Conservation (phyloP, 1,140 invertebrate species). For the Amphibalanus amphitrite region DNA sequence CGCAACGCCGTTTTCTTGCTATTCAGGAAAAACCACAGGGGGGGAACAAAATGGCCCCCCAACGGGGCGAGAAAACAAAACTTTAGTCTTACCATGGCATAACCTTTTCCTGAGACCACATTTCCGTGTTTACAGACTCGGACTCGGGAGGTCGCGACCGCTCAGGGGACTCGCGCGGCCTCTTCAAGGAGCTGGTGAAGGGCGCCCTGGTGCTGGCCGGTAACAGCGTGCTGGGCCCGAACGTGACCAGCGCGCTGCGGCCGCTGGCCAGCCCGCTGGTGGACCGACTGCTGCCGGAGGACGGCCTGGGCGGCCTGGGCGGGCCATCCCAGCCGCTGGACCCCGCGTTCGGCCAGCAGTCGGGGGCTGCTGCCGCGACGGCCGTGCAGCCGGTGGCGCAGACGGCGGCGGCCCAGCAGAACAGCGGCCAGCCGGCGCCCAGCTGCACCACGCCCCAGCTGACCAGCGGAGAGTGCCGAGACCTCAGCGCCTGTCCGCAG, state of each 20-base stretch:
- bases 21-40: too few species aligned
- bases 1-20: too few species aligned
- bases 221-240: conserved; percentile 21
- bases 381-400: conserved; percentile 11
- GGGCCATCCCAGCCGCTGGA: too few species aligned
- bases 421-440: background rate
- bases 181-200: conserved; percentile 4
- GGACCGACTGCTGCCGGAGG: background rate
- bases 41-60: too few species aligned
- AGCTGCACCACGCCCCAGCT: conserved; percentile 62
- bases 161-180: conserved; percentile 14
- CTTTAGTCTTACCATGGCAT: too few species aligned
- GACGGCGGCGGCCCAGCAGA: conserved; percentile 8
- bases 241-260: conserved; percentile 57
- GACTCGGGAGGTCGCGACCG: too few species aligned
- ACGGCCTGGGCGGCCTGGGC: conserved; percentile 24
- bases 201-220: conserved; percentile 7
- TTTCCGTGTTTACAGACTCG: too few species aligned
- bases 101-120: too few species aligned
- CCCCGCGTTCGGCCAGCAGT: background rate
- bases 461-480: conserved; percentile 58
- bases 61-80: too few species aligned
- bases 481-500: conserved; percentile 72
- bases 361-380: background rate
- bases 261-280: conserved; percentile 28